Evolutionary conservation across 2,113 vertebrate species (phyloP), one percentile per base, ranked within the genome.

Genomic region (Brienomyrus longianalis): DNA sequence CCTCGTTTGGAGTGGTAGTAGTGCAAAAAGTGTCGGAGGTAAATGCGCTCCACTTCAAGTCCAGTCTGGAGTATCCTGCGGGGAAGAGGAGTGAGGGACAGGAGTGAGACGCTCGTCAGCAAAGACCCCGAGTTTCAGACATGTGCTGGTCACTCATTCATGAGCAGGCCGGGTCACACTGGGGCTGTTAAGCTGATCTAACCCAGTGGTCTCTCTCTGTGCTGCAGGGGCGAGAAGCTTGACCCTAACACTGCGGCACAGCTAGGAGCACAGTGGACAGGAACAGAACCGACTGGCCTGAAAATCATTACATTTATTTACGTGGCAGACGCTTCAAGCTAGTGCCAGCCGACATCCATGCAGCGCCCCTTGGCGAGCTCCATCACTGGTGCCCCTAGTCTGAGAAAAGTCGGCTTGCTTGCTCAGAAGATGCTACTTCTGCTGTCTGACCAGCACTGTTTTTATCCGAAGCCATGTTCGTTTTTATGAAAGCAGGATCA

Each of bases 1-100:
- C 97, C 97, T 3, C 96, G 92, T 91, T 95, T 97, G 0, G 97
- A 96, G 92, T 97, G 97, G 90, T 94, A 97, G 92, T 96, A 94
- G 87, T 97, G 97, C 92, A 96, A 96, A 88, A 97, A 97, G 85
- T 97, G 96, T 56, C 96, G 95, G 92, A 97, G 91, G 62, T 95
- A 94, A 0, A 97, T 94, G 5, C 97, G 94, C 35, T 97, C 97
- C 87, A 97, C 97, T 91, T 97, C 97, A 91, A 97, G 92, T 39
- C 97, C 97, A 0, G 96, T 94, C 89, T 96, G 94, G 62, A 97
- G 90, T 56, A 97, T 95, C 92, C 97, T 97, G 93, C 52, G 59
- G 21, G 89, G 15, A 77, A 39, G 15, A 89, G 54, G 51, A 13
- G 45, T 6, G 45, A 86, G 43, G 11, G 51, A 0, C 43, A 47